These are phyloP conservation scores for Planococcus citri DNA, from an alignment of 1,140 invertebrate species.

Conservation along the genomic window DNA sequence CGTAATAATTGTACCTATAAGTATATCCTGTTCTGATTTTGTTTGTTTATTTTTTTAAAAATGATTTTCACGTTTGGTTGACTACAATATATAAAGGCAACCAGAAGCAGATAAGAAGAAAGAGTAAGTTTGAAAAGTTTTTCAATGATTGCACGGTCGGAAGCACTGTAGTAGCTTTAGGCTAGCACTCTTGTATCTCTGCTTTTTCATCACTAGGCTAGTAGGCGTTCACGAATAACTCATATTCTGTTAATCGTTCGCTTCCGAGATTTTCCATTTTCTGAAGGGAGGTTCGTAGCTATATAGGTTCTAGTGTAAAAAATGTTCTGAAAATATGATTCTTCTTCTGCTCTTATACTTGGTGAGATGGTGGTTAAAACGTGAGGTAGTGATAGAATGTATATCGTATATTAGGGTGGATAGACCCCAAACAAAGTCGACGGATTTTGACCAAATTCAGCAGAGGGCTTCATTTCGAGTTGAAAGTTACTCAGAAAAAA, in stretches of 20 bases:
- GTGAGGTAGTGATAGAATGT: too few relatives aligned
- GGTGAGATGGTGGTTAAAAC: too few relatives aligned
- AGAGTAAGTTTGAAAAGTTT: slow-evolving; percentile 27
- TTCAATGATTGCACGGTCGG: slow-evolving; percentile 14
- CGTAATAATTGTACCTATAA: slow-evolving; percentile 10
- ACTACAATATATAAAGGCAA: slow-evolving; percentile 25
- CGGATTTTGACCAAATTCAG: too few relatives aligned
- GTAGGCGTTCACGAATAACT: slow-evolving; percentile 11
- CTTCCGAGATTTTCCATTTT: not conserved
- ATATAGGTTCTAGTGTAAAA: too few relatives aligned
- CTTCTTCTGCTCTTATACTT: too few relatives aligned
- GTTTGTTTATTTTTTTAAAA: slow-evolving; percentile 23
- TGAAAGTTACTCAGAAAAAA: too few relatives aligned
- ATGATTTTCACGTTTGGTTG: slow-evolving; percentile 23
- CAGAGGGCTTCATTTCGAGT: too few relatives aligned
- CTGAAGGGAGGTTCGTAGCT: too few relatives aligned
- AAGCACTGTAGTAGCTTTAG: slow-evolving; percentile 7
- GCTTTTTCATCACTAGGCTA: slow-evolving; percentile 23
- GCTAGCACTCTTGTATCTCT: slow-evolving; percentile 12
- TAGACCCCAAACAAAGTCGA: too few relatives aligned
- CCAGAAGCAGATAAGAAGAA: slow-evolving; percentile 29
- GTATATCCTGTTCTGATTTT: slow-evolving; percentile 15
- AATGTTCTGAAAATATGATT: too few relatives aligned
- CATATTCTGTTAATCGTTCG: slow-evolving; percentile 22
- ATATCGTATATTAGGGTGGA: too few relatives aligned